Evolutionary conservation across 1,140 invertebrate genomes (phyloP).

Genomic region (Choristoneura fumiferana): DNA sequence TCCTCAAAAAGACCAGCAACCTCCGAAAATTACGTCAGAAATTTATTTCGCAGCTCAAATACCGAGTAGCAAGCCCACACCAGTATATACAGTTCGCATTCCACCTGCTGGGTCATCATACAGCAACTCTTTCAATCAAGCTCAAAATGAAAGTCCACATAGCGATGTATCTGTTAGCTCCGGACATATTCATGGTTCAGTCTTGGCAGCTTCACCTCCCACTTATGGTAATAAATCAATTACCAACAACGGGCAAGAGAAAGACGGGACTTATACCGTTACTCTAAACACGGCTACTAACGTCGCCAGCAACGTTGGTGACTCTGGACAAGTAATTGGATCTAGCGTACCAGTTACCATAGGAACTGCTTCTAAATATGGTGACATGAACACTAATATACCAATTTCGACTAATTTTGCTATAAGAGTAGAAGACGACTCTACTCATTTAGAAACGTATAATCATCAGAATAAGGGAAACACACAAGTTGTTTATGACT

Average conservation of each 20-base stretch:
- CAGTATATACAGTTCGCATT: slow-evolving; percentile 61
- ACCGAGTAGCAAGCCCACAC: slow-evolving; percentile 50
- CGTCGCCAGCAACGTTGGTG: slow-evolving; percentile 41
- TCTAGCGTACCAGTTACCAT: slow-evolving; percentile 58
- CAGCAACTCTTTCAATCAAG: slow-evolving; percentile 27
- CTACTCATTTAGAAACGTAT: slow-evolving; percentile 49
- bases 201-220: slow-evolving; percentile 27
- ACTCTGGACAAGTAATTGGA: slow-evolving; percentile 50
- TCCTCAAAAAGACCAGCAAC: slow-evolving; percentile 42
- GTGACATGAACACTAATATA: slow-evolving; percentile 66
- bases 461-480: slow-evolving; percentile 48
- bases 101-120: slow-evolving; percentile 33
- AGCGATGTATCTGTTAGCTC: not conserved
- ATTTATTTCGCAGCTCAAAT: slow-evolving; percentile 73
- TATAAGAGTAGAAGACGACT: slow-evolving; percentile 70
- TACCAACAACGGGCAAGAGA: slow-evolving; percentile 31
- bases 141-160: slow-evolving; percentile 25
- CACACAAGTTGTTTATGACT: slow-evolving; percentile 38
- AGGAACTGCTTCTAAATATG: slow-evolving; percentile 42
- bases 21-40: slow-evolving; percentile 74
- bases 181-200: slow-evolving; percentile 31
- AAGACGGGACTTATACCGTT: slow-evolving; percentile 51
- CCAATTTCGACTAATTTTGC: slow-evolving; percentile 75
- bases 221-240: slow-evolving; percentile 46
- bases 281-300: slow-evolving; percentile 61